Base-by-base conservation (phyloP, 1,140 invertebrate species). In the Leptestheria dahalacensis region DNA sequence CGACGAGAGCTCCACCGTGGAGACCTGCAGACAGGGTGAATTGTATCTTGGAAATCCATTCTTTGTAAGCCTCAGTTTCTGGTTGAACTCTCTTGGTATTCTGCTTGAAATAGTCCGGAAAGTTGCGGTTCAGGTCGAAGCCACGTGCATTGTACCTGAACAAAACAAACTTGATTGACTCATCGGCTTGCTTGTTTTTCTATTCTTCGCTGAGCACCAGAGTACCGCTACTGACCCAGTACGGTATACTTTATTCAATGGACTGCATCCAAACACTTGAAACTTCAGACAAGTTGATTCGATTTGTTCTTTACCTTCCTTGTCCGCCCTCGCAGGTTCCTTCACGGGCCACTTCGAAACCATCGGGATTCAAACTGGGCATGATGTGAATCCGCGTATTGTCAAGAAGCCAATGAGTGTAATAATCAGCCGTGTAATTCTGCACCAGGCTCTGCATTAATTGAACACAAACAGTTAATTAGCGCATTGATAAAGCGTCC, bases 21-120 rank as follows among this genome's bases (percentile, higher is more conserved):
- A 82, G 63, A 64, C 73, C 75, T 0, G 77, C 73, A 4, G 77
- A 78, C 18, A 80, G 60, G 48, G 77, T 71, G 64, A 81, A 80
- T 12, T 71, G 72, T 28, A 67, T 67, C 20, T 68, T 61, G 3
- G 69, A 59, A 63, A 78, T 68, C 77, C 73, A 74, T 25, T 71
- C 64, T 48, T 65, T 68, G 6, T 77, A 62, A 15, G 74, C 75
- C 60, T 62, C 61, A 1, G 73, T 73, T 67, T 78, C 76, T 1
- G 69, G 68, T 57, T 75, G 69, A 0, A 15, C 60, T 53, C 61
- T 57, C 63, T 23, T 61, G 33, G 54, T 68, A 67, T 57, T 63
- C 24, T 20, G 59, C 55, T 52, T 64, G 58, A 71, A 74, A 56
- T 67, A 71, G 64, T 75, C 74, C 2, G 75, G 74, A 64, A 77